These are phyloP conservation scores for Maniola jurtina DNA, from an alignment of 1,140 invertebrate genomes.

Conservation along the genomic window DNA sequence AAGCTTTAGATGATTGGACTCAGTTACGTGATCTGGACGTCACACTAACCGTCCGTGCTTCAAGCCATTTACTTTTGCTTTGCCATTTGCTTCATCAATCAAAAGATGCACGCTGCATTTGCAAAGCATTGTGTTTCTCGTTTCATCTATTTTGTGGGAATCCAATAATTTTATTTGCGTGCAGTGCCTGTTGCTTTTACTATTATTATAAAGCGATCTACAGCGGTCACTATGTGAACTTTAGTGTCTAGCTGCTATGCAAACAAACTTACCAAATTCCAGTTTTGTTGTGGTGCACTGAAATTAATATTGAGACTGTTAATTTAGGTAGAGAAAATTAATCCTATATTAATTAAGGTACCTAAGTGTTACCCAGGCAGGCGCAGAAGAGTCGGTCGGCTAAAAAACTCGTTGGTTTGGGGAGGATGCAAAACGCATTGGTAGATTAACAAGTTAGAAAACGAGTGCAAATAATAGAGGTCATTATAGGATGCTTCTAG, in stretches of 20 bases:
- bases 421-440: too few species aligned
- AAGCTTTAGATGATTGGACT: too few species aligned
- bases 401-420: too few species aligned
- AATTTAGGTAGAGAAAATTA: slow-evolving; percentile 26
- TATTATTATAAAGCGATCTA: slow-evolving; percentile 23
- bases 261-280: slow-evolving; percentile 68
- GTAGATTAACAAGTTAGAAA: too few species aligned
- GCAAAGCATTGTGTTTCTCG: neutral
- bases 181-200: slow-evolving; percentile 1
- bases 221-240: slow-evolving; percentile 21
- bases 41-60: neutral
- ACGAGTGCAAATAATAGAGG: too few species aligned
- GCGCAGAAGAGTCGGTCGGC: too few species aligned
- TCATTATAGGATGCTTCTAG: too few species aligned
- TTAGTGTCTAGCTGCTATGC: slow-evolving; percentile 19
- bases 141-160: neutral
- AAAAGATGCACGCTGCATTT: slow-evolving; percentile 1
- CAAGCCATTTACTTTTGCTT: neutral
- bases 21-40: too few species aligned
- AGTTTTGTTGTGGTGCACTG: slow-evolving; percentile 72
- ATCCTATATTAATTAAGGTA: neutral
- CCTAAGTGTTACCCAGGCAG: neutral
- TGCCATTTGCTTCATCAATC: slow-evolving; percentile 3
- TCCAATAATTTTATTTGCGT: neutral
- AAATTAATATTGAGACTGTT: slow-evolving; percentile 59